Conservation (phyloP, 1,140 invertebrate genomes). For the Diuraphis noxia region DNA sequence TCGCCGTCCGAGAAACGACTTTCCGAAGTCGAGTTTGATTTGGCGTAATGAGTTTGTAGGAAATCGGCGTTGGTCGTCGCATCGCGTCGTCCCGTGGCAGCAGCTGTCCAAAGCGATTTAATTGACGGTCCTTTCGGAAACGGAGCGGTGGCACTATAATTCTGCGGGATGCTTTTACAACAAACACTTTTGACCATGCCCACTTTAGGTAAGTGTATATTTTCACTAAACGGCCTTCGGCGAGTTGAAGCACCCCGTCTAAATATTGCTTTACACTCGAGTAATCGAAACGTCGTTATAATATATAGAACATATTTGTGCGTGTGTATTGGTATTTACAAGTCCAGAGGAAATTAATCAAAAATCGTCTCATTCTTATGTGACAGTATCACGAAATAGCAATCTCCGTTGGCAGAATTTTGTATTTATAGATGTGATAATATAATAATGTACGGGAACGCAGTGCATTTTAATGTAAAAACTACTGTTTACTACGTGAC, state of each 20-base stretch:
- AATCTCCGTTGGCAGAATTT: neutral
- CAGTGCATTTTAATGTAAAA: neutral
- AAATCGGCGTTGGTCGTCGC: neutral
- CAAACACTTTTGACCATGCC: neutral
- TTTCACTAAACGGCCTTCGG: neutral
- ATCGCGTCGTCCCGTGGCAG: neutral
- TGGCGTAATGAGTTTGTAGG: constrained; percentile 16
- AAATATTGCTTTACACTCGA: neutral
- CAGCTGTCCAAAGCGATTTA: constrained; percentile 16
- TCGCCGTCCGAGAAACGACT: neutral
- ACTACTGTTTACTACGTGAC: neutral
- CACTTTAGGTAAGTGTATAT: constrained; percentile 29
- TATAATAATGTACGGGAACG: neutral
- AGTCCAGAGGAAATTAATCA: neutral
- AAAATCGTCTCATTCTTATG: neutral
- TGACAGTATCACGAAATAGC: neutral
- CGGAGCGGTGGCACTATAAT: neutral
- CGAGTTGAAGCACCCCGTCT: neutral
- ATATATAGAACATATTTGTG: neutral
- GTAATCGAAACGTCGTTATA: neutral
- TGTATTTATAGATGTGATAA: neutral
- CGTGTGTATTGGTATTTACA: neutral
- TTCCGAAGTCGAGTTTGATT: constrained; percentile 22
- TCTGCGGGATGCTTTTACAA: neutral
- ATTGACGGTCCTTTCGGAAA: neutral